Conservation (phyloP, 1,140 invertebrate species). For the Drosophila kikkawai region DNA sequence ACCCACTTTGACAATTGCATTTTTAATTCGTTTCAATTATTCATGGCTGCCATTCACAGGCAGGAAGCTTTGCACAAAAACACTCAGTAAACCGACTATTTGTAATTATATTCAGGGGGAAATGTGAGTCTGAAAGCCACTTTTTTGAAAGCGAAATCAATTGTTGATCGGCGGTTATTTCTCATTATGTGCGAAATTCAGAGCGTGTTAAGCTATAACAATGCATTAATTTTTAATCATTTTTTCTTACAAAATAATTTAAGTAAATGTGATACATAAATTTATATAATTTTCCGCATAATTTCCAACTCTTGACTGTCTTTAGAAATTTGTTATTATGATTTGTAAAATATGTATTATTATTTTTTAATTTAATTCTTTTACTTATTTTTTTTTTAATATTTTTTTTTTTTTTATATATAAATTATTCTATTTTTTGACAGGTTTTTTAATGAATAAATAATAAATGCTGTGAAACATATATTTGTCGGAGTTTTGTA, state of each 20-base stretch:
- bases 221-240: background rate
- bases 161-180: background rate
- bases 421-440: background rate
- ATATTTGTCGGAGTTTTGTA: background rate
- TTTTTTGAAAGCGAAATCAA: background rate
- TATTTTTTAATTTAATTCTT: background rate
- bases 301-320: background rate
- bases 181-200: background rate
- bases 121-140: background rate
- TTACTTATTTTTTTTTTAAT: background rate
- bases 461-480: background rate
- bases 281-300: background rate
- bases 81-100: slow-evolving; percentile 4
- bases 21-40: slow-evolving; percentile 53
- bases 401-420: no score
- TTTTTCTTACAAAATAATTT: background rate
- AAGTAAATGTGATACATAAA: background rate
- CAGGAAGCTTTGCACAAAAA: slow-evolving; percentile 4
- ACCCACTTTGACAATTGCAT: slow-evolving; percentile 44
- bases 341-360: background rate
- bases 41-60: slow-evolving; percentile 13
- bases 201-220: background rate
- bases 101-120: slow-evolving; percentile 4
- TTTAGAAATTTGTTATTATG: background rate
- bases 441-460: background rate